Base-by-base conservation (phyloP, 1,140 invertebrate species). In the Drosophila grimshawi region DNA sequence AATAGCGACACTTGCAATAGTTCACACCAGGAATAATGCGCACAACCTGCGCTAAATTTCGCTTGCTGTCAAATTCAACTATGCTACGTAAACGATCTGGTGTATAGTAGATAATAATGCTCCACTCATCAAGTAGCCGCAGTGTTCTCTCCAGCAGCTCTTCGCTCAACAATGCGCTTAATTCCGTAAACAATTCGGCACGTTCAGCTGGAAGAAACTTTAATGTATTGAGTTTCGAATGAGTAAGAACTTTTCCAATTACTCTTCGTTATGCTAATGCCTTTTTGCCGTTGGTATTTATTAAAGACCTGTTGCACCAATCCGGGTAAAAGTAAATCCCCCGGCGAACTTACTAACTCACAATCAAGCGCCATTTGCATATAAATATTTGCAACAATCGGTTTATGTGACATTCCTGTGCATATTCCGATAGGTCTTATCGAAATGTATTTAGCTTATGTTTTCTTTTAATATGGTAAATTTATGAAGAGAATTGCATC, bases 1-100 rank as follows among this genome's bases (percentile, higher is more conserved):
- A 86, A 27, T 69, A 76, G 2, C 37, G n/a, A 62, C 83, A 86
- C 32, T 76, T 76, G 52, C 83, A 86, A 51, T 83, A 83, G 68
- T 86, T 86, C 2, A 83, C 56, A 6, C 59, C 57, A 1, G 76
- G 72, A 4, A 83, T 52, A 46, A 86, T 43, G 5, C 66, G 66
- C 7, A 76, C 37, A 10, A 76, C 48, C 2, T 66, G 19, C 4
- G 56, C 33, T 0, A 39, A 43, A 32, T 71, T 71, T 0, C 59
- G 52, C n/a, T 66, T 70, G 61, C 74, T 68, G 39, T 30, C 33
- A 11, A 83, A 53, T 56, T 83, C 80, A 6, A 70, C 33, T 4
- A 66, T 71, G 37, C 41, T 30, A 4, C 52, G 27, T 27, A 55
- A 19, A 1, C 57, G 32, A 49, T 71, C 49, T 6, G 61, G 35